phyloP scores from a whole-genome alignment of 2,797 vertebrate species.

The Sparus aurata region DNA sequence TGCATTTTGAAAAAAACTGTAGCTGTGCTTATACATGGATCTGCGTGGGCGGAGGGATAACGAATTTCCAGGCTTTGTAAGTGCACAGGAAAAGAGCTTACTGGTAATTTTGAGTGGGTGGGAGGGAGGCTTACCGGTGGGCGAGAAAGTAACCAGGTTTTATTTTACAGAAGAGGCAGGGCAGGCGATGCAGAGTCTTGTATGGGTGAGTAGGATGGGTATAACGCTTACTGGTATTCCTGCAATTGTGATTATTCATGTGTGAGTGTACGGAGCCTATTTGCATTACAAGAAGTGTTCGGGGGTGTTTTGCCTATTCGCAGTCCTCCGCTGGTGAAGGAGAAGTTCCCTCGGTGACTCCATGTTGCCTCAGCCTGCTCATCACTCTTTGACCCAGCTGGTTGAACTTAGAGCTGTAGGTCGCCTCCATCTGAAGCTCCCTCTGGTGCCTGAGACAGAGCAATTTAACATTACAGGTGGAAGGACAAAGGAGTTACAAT shows the following conservation, averaged over 20 bases:
- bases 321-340: constrained; percentile 12
- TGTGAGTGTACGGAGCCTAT: neutral
- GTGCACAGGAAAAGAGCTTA: constrained; percentile 55
- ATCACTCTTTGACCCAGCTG: constrained; percentile 58
- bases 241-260: constrained; percentile 19
- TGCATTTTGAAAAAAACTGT: constrained; percentile 15
- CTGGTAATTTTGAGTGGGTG: constrained; percentile 63
- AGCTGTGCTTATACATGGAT: constrained; percentile 36
- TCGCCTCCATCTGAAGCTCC: constrained; percentile 44
- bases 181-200: constrained; percentile 21
- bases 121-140: constrained; percentile 56
- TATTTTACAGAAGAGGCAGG: constrained; percentile 39
- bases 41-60: constrained; percentile 61
- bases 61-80: constrained; percentile 50
- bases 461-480: constrained; percentile 12
- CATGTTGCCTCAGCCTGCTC: constrained; percentile 49
- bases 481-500: neutral
- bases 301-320: constrained; percentile 27
- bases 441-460: constrained; percentile 55
- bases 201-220: constrained; percentile 33
- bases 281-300: neutral
- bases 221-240: constrained; percentile 19
- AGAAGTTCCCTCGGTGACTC: neutral
- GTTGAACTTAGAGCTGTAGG: constrained; percentile 43
- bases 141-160: constrained; percentile 53